A percentile compares a stretch with the other conserved stretches of the same genome.
These are phyloP conservation scores for Papilio polyxenes DNA, from an alignment of 1,140 invertebrate species.

Conservation along the genomic window DNA sequence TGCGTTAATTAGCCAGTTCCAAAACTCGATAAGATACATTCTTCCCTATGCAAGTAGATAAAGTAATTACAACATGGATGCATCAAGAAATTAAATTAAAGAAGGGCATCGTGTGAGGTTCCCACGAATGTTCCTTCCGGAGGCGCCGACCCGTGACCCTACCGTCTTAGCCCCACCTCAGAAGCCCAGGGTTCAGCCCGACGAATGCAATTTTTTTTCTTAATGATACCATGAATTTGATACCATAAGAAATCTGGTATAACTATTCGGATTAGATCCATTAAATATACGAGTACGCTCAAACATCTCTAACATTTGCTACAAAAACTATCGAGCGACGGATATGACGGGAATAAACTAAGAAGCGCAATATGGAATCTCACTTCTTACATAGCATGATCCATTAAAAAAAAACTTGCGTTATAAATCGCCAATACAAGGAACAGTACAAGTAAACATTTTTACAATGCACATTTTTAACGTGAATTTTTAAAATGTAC, in stretches of 20 bases:
- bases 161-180: slow-evolving; percentile 60
- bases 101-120: slow-evolving; percentile 55
- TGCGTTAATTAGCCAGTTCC: slow-evolving; percentile 4
- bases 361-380: slow-evolving; percentile 61
- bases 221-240: not conserved
- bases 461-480: too few species aligned
- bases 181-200: not conserved
- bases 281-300: slow-evolving; percentile 32
- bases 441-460: too few species aligned
- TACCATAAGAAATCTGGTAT: not conserved
- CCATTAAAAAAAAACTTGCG: not conserved
- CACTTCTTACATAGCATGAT: not conserved
- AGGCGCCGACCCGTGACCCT: slow-evolving; percentile 73
- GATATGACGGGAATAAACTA: slow-evolving; percentile 54
- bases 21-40: slow-evolving; percentile 26
- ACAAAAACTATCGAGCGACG: slow-evolving; percentile 53
- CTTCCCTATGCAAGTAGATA: slow-evolving; percentile 3
- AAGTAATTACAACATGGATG: slow-evolving; percentile 45
- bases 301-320: slow-evolving; percentile 55
- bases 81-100: slow-evolving; percentile 51
- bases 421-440: not conserved
- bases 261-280: not conserved
- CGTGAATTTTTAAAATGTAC: too few species aligned
- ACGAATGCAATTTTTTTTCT: not conserved
- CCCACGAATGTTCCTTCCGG: slow-evolving; percentile 77